A percentile compares a stretch with the other conserved stretches of the same genome.
Evolutionary conservation across 2,888 invertebrate species (phyloP).

Genomic region (Bellardia bayeri): DNA sequence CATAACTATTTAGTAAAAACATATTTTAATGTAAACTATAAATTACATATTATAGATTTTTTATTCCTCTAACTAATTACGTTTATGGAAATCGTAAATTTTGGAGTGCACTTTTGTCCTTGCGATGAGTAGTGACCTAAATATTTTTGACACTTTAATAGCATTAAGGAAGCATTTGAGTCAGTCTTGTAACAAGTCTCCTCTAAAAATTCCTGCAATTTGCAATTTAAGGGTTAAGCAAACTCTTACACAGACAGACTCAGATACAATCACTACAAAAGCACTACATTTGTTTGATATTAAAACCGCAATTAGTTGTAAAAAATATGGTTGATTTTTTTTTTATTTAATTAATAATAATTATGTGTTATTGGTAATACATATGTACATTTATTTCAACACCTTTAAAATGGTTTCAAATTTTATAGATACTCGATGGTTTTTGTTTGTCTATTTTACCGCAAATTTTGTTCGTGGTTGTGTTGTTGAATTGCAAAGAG

Average conservation of each 20-base stretch:
- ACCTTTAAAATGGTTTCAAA: not conserved
- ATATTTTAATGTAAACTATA: constrained; percentile 10
- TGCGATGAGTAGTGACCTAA: no score
- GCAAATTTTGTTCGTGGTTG: not conserved
- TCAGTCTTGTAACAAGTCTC: no score
- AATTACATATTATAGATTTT: not conserved
- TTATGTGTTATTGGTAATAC: not conserved
- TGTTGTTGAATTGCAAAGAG: not conserved
- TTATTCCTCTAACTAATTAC: no score
- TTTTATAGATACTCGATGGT: not conserved
- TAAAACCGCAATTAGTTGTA: not conserved
- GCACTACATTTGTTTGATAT: not conserved
- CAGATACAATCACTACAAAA: not conserved
- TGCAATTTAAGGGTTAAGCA: not conserved
- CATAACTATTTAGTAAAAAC: constrained; percentile 4
- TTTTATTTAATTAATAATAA: constrained; percentile 9
- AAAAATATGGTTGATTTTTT: constrained; percentile 5
- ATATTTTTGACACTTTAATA: no score
- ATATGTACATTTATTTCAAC: not conserved
- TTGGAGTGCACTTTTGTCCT: no score
- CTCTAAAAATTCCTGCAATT: not conserved
- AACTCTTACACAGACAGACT: no score
- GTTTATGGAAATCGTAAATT: no score
- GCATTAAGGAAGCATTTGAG: no score
- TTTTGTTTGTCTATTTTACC: not conserved